Base-by-base conservation (phyloP, 1,140 invertebrate species). In the Zaprionus davidi region DNA sequence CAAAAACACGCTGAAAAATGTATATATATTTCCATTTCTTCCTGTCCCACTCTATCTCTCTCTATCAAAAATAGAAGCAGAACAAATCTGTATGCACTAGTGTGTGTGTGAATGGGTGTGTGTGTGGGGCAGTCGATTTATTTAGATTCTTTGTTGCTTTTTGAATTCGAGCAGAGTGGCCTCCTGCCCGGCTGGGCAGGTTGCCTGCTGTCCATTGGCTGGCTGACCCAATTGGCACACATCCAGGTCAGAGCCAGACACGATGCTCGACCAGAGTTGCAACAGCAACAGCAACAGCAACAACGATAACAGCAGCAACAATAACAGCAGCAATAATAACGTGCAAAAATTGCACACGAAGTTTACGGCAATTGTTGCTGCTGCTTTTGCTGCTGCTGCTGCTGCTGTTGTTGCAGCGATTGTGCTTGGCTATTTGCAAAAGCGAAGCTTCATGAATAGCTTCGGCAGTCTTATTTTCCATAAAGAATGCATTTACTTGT, bases 141-240 rank as follows among this genome's bases (percentile, higher is more conserved):
- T 59, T 64, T 62, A 60, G 65, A 69, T 63, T 63, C 38, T 28
- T 71, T 64, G 56, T 59, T 26, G 36, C 17, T 36, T 51, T 46
- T 65, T 71, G 12, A 71, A 65, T 36, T 64, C 12, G 58, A 65
- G 46, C 46, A 53, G 46, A 49, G 36, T 64, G 22, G 22, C 22
- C 22, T 60, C 22, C 22, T 60, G 51, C 53, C 31, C 22, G 20
- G 13, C 22, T 41, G 22, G n/a, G 15, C 31, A 56, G 63, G 41
- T 31, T 63, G 60, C 22, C 60, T 51, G 58, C 46, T 73, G 28
- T 63, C 44, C 59, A 36, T 36, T 59, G 60, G 46, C 26, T 60
- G 57, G 28, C 34, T 90, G 85, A 79, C 85, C 85, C 81, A 90
- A 79, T 90, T 90, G 85, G 85, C 85, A 82, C 38, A 36, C 62